Conservation (phyloP, 2,797 vertebrate genomes). For the Kryptopterus vitreolus region DNA sequence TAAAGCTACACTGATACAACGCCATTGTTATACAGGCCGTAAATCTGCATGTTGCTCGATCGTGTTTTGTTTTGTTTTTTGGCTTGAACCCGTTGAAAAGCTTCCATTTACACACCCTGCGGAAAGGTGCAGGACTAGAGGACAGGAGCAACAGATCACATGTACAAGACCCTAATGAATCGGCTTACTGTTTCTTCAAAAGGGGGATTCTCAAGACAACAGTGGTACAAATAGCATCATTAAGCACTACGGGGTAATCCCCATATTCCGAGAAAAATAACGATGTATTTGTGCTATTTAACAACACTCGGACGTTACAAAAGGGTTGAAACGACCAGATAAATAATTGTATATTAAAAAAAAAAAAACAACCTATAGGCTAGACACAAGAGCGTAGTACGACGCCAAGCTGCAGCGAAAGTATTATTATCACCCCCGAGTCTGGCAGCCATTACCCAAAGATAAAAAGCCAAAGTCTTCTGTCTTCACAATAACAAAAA, state of each 20-base stretch:
- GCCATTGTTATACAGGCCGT: too few species aligned
- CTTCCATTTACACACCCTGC: conserved; percentile 55
- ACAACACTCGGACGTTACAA: background rate
- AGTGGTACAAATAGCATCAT: conserved; percentile 39
- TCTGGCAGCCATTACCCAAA: conserved; percentile 55
- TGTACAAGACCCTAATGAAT: conserved; percentile 56
- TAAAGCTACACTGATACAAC: too few species aligned
- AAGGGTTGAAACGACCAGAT: background rate
- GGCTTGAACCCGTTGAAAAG: conserved; percentile 56
- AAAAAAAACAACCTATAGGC: background rate
- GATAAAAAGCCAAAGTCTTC: conserved; percentile 36
- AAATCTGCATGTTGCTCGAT: conserved; percentile 26
- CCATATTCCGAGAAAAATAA: background rate
- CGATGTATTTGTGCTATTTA: background rate
- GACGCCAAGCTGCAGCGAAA: conserved; percentile 32
- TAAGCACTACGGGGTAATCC: background rate
- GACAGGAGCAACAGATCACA: conserved; percentile 56
- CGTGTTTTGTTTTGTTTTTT: conserved; percentile 29
- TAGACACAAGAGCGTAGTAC: conserved; percentile 2
- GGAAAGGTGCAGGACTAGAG: conserved; percentile 37
- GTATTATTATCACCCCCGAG: conserved; percentile 56
- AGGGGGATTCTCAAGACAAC: conserved; percentile 47
- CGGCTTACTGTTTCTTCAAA: conserved; percentile 54
- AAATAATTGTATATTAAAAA: background rate
- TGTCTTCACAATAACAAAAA: conserved; percentile 55